Evolutionary conservation across 1,140 invertebrate genomes (phyloP).

Genomic region (Monomorium pharaonis): DNA sequence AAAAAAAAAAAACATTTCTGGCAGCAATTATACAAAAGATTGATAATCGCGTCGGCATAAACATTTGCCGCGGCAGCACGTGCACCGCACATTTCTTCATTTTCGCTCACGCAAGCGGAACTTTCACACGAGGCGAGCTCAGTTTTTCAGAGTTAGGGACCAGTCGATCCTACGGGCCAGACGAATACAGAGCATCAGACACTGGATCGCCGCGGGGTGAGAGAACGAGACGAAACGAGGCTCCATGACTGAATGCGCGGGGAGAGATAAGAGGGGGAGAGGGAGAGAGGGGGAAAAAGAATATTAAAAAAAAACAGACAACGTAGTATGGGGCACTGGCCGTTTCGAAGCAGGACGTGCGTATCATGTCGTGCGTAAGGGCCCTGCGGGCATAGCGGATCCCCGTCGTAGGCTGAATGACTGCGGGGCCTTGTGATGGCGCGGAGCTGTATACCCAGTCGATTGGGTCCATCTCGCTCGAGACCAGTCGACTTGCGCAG

Average conservation of each 20-base stretch:
- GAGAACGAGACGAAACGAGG: constrained; percentile 35
- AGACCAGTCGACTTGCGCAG: not conserved
- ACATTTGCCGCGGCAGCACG: constrained; percentile 38
- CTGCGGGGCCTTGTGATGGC: not conserved
- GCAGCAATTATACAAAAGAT: not conserved
- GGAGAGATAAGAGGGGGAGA: not conserved
- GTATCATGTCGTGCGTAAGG: constrained; percentile 54
- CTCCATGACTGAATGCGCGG: not conserved
- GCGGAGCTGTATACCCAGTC: not conserved
- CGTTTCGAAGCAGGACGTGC: constrained; percentile 50
- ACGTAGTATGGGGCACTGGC: constrained; percentile 7
- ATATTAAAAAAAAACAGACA: not conserved
- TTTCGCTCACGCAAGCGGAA: constrained; percentile 39
- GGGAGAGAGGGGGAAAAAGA: not conserved
- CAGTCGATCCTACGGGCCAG: not conserved
- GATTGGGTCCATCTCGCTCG: not conserved
- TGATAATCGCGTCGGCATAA: constrained; percentile 17
- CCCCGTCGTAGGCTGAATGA: constrained; percentile 41
- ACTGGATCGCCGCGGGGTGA: constrained; percentile 11
- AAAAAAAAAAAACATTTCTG: not conserved
- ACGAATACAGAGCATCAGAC: constrained; percentile 19
- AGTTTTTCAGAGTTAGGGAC: not conserved
- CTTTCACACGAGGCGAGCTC: constrained; percentile 51
- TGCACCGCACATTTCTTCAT: constrained; percentile 38
- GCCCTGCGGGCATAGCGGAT: constrained; percentile 51